A percentile compares a stretch with the other conserved stretches of the same genome.
These are phyloP conservation scores for Acanthochromis polyacanthus DNA, from an alignment of 2,113 vertebrate genomes.

Conservation along the genomic window DNA sequence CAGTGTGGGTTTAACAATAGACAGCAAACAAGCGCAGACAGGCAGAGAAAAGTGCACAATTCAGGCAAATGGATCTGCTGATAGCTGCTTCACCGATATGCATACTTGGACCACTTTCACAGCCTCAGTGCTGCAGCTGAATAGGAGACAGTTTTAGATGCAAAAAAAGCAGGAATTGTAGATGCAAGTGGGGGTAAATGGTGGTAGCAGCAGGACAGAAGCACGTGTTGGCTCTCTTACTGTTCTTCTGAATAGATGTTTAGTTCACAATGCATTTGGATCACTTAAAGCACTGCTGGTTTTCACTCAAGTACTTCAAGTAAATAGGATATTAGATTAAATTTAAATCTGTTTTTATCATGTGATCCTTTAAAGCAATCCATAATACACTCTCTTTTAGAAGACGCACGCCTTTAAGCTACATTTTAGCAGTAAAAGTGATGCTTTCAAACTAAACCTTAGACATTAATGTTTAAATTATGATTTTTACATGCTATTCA, in stretches of 20 bases:
- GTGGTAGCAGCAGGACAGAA: background rate
- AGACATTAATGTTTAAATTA: too few relatives aligned
- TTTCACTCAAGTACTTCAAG: too few relatives aligned
- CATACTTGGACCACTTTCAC: background rate
- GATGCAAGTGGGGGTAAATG: background rate
- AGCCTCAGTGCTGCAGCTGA: background rate
- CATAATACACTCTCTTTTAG: too few relatives aligned
- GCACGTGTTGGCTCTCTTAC: background rate
- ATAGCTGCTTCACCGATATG: background rate
- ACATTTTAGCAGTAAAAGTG: too few relatives aligned
- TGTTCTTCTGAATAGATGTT: background rate
- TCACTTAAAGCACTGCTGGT: too few relatives aligned
- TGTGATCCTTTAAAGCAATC: too few relatives aligned
- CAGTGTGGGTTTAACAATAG: background rate
- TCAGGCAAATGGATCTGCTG: conserved; percentile 11
- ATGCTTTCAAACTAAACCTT: too few relatives aligned
- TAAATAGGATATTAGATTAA: too few relatives aligned
- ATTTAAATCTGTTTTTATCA: too few relatives aligned
- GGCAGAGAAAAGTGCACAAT: background rate
- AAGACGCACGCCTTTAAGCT: too few relatives aligned
- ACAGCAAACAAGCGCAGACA: background rate
- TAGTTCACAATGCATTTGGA: background rate
- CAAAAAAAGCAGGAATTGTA: background rate
- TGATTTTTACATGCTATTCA: too few relatives aligned
- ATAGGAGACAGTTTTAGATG: background rate